These are phyloP conservation scores for Himalopsyche phryganea DNA, from an alignment of 1,140 invertebrate species.

Conservation along the genomic window DNA sequence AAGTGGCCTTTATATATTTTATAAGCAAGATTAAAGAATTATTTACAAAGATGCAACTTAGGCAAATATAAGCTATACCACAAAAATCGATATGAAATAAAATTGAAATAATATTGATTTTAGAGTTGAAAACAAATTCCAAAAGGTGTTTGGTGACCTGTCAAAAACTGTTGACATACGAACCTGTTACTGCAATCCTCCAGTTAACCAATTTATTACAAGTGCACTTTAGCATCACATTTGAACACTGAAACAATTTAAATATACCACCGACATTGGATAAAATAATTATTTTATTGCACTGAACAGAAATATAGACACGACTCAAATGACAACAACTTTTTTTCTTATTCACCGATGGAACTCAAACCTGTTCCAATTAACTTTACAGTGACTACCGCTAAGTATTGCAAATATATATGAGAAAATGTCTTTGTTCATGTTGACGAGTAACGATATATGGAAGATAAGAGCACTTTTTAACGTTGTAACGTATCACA, in stretches of 20 bases:
- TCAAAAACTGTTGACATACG: slow-evolving; percentile 28
- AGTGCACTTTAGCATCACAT: slow-evolving; percentile 22
- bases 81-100: too few relatives aligned
- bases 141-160: slow-evolving; percentile 11
- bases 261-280: slow-evolving; percentile 1
- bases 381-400: slow-evolving; percentile 15
- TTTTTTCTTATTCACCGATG: slow-evolving; percentile 23
- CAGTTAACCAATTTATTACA: slow-evolving; percentile 13
- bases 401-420: slow-evolving; percentile 22
- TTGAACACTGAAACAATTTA: slow-evolving; percentile 17
- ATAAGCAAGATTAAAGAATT: too few relatives aligned
- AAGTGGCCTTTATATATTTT: too few relatives aligned
- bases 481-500: slow-evolving; percentile 14
- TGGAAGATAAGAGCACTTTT: slow-evolving; percentile 17
- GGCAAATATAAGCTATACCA: too few relatives aligned
- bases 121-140: too few relatives aligned
- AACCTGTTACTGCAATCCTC: slow-evolving; percentile 24
- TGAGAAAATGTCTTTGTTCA: slow-evolving; percentile 10
- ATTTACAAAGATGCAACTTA: too few relatives aligned
- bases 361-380: slow-evolving; percentile 27
- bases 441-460: slow-evolving; percentile 1
- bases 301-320: slow-evolving; percentile 15
- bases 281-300: slow-evolving; percentile 11
- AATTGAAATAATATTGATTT: too few relatives aligned
- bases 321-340: slow-evolving; percentile 20